Evolutionary conservation across 2,888 invertebrate species (phyloP).

Genomic region (Luffia ferchaultella): DNA sequence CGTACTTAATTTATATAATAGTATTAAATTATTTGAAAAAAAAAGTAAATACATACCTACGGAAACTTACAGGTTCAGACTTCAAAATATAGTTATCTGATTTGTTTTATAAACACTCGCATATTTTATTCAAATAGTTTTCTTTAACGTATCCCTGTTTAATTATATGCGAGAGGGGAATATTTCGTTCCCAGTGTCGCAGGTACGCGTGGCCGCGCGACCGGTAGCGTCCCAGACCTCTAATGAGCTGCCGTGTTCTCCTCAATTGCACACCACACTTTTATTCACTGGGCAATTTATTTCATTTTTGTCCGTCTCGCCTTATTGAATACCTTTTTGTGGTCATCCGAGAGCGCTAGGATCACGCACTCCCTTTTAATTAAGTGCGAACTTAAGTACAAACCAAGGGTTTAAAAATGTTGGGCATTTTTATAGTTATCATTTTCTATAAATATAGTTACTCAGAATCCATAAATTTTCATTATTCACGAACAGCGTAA

Average conservation of each 20-base stretch:
- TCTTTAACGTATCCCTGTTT: not conserved
- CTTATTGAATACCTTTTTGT: slow-evolving; percentile 61
- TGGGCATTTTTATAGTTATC: slow-evolving; percentile 12
- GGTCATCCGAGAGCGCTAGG: not conserved
- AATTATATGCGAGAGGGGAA: not conserved
- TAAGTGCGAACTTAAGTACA: no score
- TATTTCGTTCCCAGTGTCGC: slow-evolving; percentile 12
- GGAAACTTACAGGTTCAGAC: no score
- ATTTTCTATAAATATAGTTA: slow-evolving; percentile 15
- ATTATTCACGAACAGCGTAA: slow-evolving; percentile 24
- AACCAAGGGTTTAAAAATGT: no score
- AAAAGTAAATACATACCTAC: no score
- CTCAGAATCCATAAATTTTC: slow-evolving; percentile 15
- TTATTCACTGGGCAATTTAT: slow-evolving; percentile 63
- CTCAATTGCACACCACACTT: slow-evolving; percentile 61
- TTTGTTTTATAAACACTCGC: no score
- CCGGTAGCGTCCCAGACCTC: slow-evolving; percentile 27
- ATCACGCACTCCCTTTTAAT: not conserved
- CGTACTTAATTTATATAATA: no score
- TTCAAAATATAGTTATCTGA: no score
- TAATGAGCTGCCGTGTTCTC: slow-evolving; percentile 64
- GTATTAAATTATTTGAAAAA: no score
- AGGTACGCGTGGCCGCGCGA: slow-evolving; percentile 16
- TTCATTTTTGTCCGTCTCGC: slow-evolving; percentile 66
- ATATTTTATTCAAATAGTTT: no score